Evolutionary conservation across 2,113 vertebrate genomes (phyloP).

Genomic region (Miniopterus natalensis): DNA sequence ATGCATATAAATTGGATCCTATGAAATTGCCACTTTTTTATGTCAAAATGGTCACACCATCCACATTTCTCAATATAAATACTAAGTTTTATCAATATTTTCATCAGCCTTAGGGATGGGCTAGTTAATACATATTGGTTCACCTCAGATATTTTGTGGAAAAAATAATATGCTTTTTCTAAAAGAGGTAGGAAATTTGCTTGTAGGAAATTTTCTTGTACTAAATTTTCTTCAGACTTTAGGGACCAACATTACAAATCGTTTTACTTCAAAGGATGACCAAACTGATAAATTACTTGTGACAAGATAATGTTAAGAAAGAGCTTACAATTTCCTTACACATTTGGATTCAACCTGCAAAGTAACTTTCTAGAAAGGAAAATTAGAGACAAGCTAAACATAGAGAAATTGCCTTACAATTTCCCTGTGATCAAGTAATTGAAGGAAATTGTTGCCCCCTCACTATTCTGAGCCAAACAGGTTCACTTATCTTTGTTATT

Average conservation of each 20-base stretch:
- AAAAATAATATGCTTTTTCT: not conserved
- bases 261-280: not conserved
- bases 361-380: slow-evolving; percentile 57
- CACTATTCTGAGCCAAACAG: not conserved
- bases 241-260: not conserved
- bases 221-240: slow-evolving; percentile 49
- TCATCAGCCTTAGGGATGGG: not conserved
- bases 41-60: not conserved
- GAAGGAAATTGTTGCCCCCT: not conserved
- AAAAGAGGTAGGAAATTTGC: not conserved
- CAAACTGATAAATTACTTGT: slow-evolving; percentile 35
- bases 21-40: not conserved
- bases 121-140: not conserved
- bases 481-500: not conserved
- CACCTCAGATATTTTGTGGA: not conserved
- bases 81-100: slow-evolving; percentile 10
- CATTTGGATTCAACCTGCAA: not conserved
- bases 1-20: not conserved
- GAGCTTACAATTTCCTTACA: not conserved
- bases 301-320: slow-evolving; percentile 57
- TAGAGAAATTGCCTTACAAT: slow-evolving; percentile 3
- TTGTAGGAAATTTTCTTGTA: not conserved
- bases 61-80: not conserved
- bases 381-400: slow-evolving; percentile 4
- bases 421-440: not conserved